Evolutionary conservation across 2,888 invertebrate genomes (phyloP).

Genomic region (Aporophyla lueneburgensis): DNA sequence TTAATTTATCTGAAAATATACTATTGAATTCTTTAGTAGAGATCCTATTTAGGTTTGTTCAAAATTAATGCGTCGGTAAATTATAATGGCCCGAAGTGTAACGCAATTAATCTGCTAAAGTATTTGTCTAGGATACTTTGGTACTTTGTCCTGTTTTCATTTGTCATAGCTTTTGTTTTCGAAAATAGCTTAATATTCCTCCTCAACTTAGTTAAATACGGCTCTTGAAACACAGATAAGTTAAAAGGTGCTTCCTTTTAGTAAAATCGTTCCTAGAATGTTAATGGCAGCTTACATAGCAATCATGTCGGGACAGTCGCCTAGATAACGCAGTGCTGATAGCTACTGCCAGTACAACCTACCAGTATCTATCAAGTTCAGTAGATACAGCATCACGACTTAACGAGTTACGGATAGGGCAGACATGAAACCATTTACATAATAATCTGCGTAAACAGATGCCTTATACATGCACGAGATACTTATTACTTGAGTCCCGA

Average conservation of each 20-base stretch:
- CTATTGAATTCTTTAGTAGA: neutral
- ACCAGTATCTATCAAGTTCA: constrained; percentile 35
- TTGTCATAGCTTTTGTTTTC: neutral
- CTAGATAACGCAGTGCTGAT: constrained; percentile 52
- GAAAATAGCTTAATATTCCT: constrained; percentile 5
- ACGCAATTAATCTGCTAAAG: neutral
- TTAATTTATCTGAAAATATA: neutral
- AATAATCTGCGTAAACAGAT: constrained; percentile 50
- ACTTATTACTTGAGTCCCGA: constrained; percentile 31
- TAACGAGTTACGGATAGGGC: constrained; percentile 38
- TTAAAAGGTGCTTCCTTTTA: neutral
- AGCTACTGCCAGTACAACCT: neutral
- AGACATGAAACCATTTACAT: constrained; percentile 53
- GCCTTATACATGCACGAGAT: constrained; percentile 25
- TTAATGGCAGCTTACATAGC: constrained; percentile 28
- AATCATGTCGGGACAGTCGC: constrained; percentile 35
- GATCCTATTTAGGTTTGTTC: neutral
- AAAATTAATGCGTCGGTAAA: neutral
- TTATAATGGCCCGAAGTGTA: constrained; percentile 12
- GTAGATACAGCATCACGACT: constrained; percentile 33
- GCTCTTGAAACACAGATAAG: neutral
- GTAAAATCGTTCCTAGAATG: constrained; percentile 1
- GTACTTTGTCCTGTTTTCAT: neutral
- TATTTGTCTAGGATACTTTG: neutral
- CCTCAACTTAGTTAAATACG: neutral